These are phyloP conservation scores for Clarias pachynema DNA, from an alignment of 2,797 vertebrate genomes.

Conservation along the genomic window DNA sequence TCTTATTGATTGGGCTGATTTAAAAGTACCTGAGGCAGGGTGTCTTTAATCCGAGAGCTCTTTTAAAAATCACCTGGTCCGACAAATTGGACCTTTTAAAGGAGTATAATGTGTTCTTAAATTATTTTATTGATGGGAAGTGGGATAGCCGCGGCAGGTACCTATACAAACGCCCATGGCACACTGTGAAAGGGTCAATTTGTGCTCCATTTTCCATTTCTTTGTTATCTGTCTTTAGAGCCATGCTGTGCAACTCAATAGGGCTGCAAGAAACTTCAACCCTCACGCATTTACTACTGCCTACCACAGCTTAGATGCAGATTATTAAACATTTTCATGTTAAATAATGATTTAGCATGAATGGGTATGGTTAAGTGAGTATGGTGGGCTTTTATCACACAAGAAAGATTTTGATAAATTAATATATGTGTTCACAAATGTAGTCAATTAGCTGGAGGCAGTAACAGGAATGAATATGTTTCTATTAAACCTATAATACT, in stretches of 20 bases:
- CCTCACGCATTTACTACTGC: slow-evolving; percentile 80
- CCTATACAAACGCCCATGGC: slow-evolving; percentile 89
- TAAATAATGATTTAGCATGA: slow-evolving; percentile 54
- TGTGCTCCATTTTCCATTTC: slow-evolving; percentile 97
- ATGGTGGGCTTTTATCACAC: background rate
- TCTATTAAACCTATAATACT: background rate
- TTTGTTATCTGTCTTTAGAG: slow-evolving; percentile 86
- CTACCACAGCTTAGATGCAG: slow-evolving; percentile 71
- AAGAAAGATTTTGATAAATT: background rate
- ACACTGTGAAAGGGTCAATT: slow-evolving; percentile 98
- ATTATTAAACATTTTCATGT: slow-evolving; percentile 78
- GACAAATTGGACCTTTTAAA: slow-evolving; percentile 96
- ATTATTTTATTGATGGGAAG: slow-evolving; percentile 95
- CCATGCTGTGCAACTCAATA: slow-evolving; percentile 82
- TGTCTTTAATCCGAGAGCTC: slow-evolving; percentile 86
- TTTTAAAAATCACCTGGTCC: slow-evolving; percentile 99
- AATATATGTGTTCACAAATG: background rate
- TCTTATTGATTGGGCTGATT: slow-evolving; percentile 81
- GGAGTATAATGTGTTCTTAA: slow-evolving; percentile 98
- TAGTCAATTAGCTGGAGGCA: background rate
- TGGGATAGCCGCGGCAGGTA: slow-evolving; percentile 92
- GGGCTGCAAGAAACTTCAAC: slow-evolving; percentile 84
- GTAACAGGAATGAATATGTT: background rate
- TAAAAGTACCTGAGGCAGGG: slow-evolving; percentile 87
- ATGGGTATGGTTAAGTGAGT: background rate